These are phyloP conservation scores for Macrosoma leucophasiata DNA, from an alignment of 2,888 invertebrate genomes.

Conservation along the genomic window DNA sequence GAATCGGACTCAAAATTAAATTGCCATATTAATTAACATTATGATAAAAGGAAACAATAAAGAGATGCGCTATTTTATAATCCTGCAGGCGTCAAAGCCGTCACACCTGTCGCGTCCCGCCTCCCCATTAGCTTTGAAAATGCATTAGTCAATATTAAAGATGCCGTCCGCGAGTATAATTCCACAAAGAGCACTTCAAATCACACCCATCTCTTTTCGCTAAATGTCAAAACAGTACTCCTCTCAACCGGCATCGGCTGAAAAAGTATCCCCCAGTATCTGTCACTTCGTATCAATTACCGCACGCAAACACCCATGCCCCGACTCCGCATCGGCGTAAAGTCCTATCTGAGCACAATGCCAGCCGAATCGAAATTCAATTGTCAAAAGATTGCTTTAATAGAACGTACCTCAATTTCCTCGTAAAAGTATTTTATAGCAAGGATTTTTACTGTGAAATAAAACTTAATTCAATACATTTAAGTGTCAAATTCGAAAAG, in stretches of 20 bases:
- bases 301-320: conserved; percentile 70
- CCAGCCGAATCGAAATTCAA: conserved; percentile 67
- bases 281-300: conserved; percentile 76
- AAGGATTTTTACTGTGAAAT: conserved; percentile 35
- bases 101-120: conserved; percentile 67
- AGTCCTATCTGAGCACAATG: conserved; percentile 58
- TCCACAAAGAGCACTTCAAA: conserved; percentile 76
- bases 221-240: conserved; percentile 72
- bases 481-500: conserved; percentile 50
- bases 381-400: conserved; percentile 72
- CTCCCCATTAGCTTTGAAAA: conserved; percentile 68
- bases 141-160: conserved; percentile 75
- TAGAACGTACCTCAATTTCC: conserved; percentile 52
- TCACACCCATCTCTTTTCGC: conserved; percentile 73
- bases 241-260: conserved; percentile 59
- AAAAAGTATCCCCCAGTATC: conserved; percentile 61
- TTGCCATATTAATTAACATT: too few relatives aligned
- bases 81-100: conserved; percentile 44
- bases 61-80: too few relatives aligned
- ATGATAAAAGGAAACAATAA: too few relatives aligned
- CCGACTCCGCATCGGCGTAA: conserved; percentile 37
- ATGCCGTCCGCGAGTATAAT: conserved; percentile 70
- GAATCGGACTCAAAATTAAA: too few relatives aligned
- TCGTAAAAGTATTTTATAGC: conserved; percentile 50
- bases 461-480: conserved; percentile 39